These are phyloP conservation scores for Dromaius novaehollandiae DNA, from an alignment of 2,113 vertebrate species.

Conservation along the genomic window DNA sequence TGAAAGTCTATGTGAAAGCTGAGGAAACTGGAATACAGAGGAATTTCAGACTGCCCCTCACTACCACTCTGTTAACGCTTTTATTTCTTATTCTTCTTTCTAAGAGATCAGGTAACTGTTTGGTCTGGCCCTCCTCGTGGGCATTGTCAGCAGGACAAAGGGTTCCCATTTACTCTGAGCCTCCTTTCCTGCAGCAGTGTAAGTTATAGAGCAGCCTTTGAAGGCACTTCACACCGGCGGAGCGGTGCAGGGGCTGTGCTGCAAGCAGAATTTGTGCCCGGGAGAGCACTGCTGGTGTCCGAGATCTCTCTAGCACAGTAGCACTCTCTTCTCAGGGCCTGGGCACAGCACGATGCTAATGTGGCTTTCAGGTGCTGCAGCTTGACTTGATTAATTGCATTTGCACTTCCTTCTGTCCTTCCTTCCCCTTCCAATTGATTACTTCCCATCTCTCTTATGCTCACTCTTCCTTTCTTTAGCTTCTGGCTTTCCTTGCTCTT, in stretches of 20 bases:
- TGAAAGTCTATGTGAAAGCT: not conserved
- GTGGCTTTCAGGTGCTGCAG: not conserved
- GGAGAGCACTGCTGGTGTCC: rapidly evolving
- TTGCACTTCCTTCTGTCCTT: not conserved
- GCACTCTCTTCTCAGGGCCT: not conserved
- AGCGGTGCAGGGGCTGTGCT: rapidly evolving
- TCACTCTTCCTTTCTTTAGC: not conserved
- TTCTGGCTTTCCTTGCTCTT: rapidly evolving
- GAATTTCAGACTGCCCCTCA: not conserved
- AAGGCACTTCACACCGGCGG: not conserved
- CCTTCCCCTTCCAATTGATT: not conserved
- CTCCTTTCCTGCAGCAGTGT: not conserved
- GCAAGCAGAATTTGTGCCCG: not conserved
- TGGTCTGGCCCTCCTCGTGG: rapidly evolving
- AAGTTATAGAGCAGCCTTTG: no score
- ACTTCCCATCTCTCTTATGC: not conserved
- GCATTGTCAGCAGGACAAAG: not conserved
- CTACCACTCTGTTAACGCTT: not conserved
- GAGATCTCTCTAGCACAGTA: not conserved
- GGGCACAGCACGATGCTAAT: not conserved
- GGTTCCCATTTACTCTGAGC: not conserved
- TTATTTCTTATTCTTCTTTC: not conserved
- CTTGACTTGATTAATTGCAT: not conserved
- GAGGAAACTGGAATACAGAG: not conserved
- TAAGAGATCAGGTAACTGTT: not conserved